Base-by-base conservation (phyloP, 2,888 invertebrate genomes). In the Archips crataeganus region DNA sequence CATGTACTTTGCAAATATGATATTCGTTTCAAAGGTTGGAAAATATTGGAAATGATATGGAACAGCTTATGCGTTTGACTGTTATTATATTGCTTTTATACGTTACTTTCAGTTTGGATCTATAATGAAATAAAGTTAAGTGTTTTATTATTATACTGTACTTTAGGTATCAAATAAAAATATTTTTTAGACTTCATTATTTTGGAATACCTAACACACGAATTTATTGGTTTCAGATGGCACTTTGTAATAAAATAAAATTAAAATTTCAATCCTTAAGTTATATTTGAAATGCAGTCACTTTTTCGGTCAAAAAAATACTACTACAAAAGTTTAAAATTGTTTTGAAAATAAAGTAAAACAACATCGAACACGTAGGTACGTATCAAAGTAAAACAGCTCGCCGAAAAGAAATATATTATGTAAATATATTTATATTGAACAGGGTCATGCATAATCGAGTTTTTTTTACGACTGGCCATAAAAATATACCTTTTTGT, bases 1-100 rank as follows among this genome's bases (percentile, higher is more conserved):
- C n/a, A 73, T 69, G 68, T 68, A 59, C 59, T 64, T 68, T 63
- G 64, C 68, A 73, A 63, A 73, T 73, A 69, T 69, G 68, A 73
- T 68, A 49, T 39, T 68, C 59, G 59, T 39, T 68, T 23, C 15
- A 59, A 63, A 59, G 68, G 68, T 47, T 62, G 68, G 61, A 69
- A 69, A 69, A 69, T 69, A 73, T 73, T 73, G 73, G 49, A 51
- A 69, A 69, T 59, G 59, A 73, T 64, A 68, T 69, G 34, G 45
- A 71, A 42, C 34, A 15, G 51, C 39, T 63, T 59, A 68, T 59
- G 63, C 63, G 45, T 62, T 62, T 36, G 15, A 36, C 15, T 61
- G 4, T 39, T 60, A 67, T 63, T 62, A 47, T 11, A n/a, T 51
- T 15, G 15, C 51, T 51, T 51, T n/a, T 13, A n/a, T 54, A 23